phyloP scores from a whole-genome alignment of 2,888 invertebrate genomes.

The Hydroisotoma schaefferi region DNA sequence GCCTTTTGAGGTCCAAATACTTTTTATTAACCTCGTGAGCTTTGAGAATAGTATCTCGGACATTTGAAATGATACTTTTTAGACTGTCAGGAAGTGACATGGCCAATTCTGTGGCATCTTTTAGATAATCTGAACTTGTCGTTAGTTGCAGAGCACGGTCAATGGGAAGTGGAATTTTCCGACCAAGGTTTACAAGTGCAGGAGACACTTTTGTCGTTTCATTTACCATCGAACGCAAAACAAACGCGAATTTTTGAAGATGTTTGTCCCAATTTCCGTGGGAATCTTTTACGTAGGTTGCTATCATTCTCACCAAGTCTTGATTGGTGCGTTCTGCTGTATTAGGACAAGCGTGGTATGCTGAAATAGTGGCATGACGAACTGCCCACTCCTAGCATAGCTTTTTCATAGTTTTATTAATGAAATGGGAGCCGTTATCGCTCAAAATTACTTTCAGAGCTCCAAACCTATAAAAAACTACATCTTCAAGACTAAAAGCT shows the following conservation, averaged over 20 bases:
- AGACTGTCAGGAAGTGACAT: slow-evolving; percentile 7
- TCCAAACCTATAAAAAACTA: slow-evolving; percentile 36
- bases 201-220: slow-evolving; percentile 19
- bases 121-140: neutral
- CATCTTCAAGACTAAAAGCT: slow-evolving; percentile 24
- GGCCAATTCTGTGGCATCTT: no score
- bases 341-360: slow-evolving; percentile 32
- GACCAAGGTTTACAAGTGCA: slow-evolving; percentile 14
- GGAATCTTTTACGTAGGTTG: slow-evolving; percentile 10
- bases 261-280: slow-evolving; percentile 21
- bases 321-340: slow-evolving; percentile 26
- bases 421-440: slow-evolving; percentile 37
- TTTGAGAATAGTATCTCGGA: slow-evolving; percentile 13
- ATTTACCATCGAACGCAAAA: slow-evolving; percentile 9
- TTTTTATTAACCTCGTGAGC: slow-evolving; percentile 12
- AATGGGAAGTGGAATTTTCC: slow-evolving; percentile 16
- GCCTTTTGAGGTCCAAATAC: slow-evolving; percentile 16
- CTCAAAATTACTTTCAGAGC: slow-evolving; percentile 21
- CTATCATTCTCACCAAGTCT: slow-evolving; percentile 25
- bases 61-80: slow-evolving; percentile 16
- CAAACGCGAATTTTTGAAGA: slow-evolving; percentile 19
- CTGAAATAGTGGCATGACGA: slow-evolving; percentile 13
- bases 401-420: slow-evolving; percentile 16
- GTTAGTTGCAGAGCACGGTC: slow-evolving; percentile 6
- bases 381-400: slow-evolving; percentile 28